These are phyloP conservation scores for Perizoma flavofasciatum DNA, from an alignment of 2,888 invertebrate genomes.

Conservation along the genomic window DNA sequence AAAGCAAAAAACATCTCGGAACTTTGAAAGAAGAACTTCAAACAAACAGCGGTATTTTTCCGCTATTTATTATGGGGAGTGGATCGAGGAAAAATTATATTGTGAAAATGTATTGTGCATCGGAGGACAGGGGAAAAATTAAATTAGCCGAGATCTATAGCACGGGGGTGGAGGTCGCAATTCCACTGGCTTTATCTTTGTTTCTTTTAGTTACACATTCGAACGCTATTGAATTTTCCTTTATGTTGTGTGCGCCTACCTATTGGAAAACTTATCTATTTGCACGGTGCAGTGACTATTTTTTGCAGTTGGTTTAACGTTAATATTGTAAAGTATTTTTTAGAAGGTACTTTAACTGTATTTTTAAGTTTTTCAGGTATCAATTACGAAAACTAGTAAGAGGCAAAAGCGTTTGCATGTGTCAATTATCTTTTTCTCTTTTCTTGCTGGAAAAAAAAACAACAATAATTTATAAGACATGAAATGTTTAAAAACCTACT, in stretches of 20 bases:
- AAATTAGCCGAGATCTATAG: conserved; percentile 46
- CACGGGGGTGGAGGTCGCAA: conserved; percentile 32
- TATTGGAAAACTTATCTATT: conserved; percentile 21
- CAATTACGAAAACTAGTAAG: too few relatives aligned
- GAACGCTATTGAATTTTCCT: conserved; percentile 27
- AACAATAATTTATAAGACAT: too few relatives aligned
- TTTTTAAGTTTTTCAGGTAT: background rate
- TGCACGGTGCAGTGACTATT: conserved; percentile 19
- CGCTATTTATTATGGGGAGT: conserved; percentile 32
- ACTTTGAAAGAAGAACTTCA: conserved; percentile 9
- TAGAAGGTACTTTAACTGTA: too few relatives aligned
- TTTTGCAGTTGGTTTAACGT: background rate
- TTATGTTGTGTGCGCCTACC: conserved; percentile 17
- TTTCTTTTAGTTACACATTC: conserved; percentile 29
- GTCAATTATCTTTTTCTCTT: too few relatives aligned
- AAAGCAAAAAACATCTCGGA: conserved; percentile 3
- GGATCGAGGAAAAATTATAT: conserved; percentile 40
- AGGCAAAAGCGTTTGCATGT: too few relatives aligned
- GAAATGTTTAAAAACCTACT: too few relatives aligned
- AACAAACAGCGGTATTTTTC: conserved; percentile 33
- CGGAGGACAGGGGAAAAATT: conserved; percentile 46
- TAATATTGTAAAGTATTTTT: background rate
- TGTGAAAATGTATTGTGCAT: conserved; percentile 44
- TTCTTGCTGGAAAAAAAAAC: too few relatives aligned
- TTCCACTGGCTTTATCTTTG: conserved; percentile 33